Conservation (phyloP, 2,113 vertebrate species). For the Oncorhynchus keta region DNA sequence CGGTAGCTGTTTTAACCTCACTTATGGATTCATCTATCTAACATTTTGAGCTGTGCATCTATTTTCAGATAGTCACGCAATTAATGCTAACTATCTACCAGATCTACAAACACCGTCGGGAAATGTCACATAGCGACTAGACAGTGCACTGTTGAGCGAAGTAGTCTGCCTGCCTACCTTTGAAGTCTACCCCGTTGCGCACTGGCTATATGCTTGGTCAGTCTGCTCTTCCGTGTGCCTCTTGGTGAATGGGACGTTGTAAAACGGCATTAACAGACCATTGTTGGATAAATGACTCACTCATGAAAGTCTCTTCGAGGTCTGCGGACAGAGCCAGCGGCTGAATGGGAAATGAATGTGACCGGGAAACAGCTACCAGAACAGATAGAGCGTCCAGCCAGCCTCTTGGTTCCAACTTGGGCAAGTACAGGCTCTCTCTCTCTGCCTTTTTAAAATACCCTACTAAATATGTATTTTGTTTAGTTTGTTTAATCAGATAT, state of each 20-base stretch:
- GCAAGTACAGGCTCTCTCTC: conserved; percentile 70
- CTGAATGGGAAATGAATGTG: conserved; percentile 86
- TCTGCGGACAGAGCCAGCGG: conserved; percentile 66
- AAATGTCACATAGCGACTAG: background rate
- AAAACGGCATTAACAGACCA: conserved; percentile 32
- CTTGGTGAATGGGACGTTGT: conserved; percentile 22
- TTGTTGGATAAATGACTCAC: conserved; percentile 69
- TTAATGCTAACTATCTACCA: too few species aligned
- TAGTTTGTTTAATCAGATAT: too few species aligned
- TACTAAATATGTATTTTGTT: too few species aligned
- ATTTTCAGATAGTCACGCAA: background rate
- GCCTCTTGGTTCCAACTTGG: conserved; percentile 81
- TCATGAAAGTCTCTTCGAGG: conserved; percentile 66
- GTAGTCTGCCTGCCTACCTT: background rate
- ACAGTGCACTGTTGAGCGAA: background rate
- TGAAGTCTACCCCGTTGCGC: background rate
- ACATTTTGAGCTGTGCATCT: background rate
- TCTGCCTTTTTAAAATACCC: too few species aligned
- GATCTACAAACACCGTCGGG: background rate
- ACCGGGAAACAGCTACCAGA: conserved; percentile 77
- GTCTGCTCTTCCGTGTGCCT: background rate
- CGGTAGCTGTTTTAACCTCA: background rate
- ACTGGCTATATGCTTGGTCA: background rate
- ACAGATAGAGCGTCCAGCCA: conserved; percentile 80
- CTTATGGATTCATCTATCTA: background rate